Percentiles rank a stretch among this genome's conserved stretches.
Conservation (phyloP, 2,113 vertebrate genomes). For the Aepyceros melampus region DNA sequence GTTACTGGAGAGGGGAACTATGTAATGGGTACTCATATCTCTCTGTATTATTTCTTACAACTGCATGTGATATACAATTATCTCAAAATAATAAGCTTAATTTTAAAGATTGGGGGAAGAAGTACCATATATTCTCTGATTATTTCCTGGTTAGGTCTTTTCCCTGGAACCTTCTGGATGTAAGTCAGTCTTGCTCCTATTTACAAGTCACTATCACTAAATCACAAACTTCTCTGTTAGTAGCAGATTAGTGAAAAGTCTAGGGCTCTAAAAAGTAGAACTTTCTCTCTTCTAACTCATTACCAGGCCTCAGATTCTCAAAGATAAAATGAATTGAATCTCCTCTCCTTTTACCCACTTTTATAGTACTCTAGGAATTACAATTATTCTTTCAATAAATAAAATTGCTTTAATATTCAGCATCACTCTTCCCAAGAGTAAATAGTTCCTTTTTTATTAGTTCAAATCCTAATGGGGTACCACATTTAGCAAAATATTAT, state of each 20-base stretch:
- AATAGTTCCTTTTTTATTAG: neutral
- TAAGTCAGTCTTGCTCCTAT: neutral
- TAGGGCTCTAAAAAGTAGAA: neutral
- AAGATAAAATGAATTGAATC: neutral
- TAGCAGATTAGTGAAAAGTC: neutral
- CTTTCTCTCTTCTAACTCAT: neutral
- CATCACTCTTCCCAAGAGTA: neutral
- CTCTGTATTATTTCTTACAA: neutral
- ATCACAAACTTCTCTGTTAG: neutral
- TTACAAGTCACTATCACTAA: neutral
- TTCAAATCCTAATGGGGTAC: neutral
- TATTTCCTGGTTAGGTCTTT: neutral
- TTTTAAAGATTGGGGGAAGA: neutral
- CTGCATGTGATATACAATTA: neutral
- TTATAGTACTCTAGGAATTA: neutral
- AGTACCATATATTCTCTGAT: neutral
- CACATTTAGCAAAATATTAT: neutral
- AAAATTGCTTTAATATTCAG: neutral
- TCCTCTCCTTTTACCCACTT: neutral
- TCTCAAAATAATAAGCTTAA: neutral
- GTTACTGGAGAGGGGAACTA: neutral
- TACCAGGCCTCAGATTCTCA: neutral
- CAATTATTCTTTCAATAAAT: neutral
- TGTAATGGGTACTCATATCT: neutral
- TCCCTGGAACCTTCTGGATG: neutral